Base-by-base conservation (phyloP, 2,888 invertebrate species). In the Drosophila prolongata region DNA sequence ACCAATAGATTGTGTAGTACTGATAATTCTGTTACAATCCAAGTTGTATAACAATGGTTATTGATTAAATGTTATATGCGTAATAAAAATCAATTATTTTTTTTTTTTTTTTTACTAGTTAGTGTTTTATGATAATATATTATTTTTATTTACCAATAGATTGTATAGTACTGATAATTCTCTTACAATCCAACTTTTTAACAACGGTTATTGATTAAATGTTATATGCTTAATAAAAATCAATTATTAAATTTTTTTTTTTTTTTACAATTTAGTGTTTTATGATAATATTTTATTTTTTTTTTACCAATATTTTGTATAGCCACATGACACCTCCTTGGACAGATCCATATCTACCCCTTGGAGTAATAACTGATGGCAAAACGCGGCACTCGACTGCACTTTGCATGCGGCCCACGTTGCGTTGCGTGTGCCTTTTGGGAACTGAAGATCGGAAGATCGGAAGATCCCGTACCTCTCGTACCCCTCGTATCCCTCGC, bases 361-460 rank as follows among this genome's bases (percentile, higher is more conserved):
- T n/a, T 6, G 10, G 3, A 19, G 16, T 34, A 30, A 64, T 38
- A 67, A 64, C 59, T 55, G 35, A 53, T 46, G 35, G 56, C 56
- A 34, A 42, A 60, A 40, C 53, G 30, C 40, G 46, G 56, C 56
- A 40, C 67, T 62, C 62, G 60, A 43, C 56, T 57, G 38, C 54
- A 59, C 56, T 84, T 87, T 79, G 76, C 72, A 86, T 86, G 87
- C 75, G 70, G 72, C 75, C 82, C 82, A 82, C 86, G 80, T 82
- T 65, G 61, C 50, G 49, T 55, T 57, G 71, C 71, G 71, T 71
- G 71, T 50, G 61, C 70, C 40, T 68, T n/a, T 35, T 6, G 11
- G n/a, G 24, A 24, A 2, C 24, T 24, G 24, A 24, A 35, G 60
- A 59, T 24, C 42, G 46, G 19, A 35, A 53, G 56, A 38, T 13